phyloP scores from a whole-genome alignment of 2,888 invertebrate species.

The Hofmannophila pseudospretella region DNA sequence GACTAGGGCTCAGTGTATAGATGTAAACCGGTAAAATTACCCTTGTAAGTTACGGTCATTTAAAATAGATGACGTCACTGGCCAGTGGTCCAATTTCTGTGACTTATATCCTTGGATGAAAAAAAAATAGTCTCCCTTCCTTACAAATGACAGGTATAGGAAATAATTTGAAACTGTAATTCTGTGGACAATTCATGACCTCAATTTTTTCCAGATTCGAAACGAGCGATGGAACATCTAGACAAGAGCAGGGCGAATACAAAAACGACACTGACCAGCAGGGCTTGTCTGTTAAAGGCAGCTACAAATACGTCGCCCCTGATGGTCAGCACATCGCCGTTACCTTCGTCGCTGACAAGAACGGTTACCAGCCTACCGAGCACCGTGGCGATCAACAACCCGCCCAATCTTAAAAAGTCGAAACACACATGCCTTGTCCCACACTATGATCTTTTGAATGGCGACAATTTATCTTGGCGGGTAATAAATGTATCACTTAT shows the following conservation, averaged over 20 bases:
- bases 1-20: too few species aligned
- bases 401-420: constrained; percentile 6
- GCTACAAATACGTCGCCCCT: constrained; percentile 79
- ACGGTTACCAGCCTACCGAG: constrained; percentile 77
- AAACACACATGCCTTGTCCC: too few species aligned
- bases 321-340: constrained; percentile 81
- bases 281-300: constrained; percentile 79
- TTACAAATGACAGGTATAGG: too few species aligned
- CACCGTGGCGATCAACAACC: constrained; percentile 31
- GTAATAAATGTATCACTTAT: too few species aligned
- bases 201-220: constrained; percentile 67
- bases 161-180: not conserved
- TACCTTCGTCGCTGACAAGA: constrained; percentile 79
- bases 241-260: constrained; percentile 81
- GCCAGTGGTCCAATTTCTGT: too few species aligned
- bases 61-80: too few species aligned
- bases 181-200: not conserved
- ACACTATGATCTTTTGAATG: not conserved
- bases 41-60: too few species aligned
- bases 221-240: constrained; percentile 81
- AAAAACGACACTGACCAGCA: constrained; percentile 82
- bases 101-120: too few species aligned
- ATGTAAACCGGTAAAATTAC: too few species aligned
- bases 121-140: too few species aligned
- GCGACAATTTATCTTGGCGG: not conserved